Percentiles rank a stretch among this genome's conserved stretches.
These are phyloP conservation scores for Penelope pileata DNA, from an alignment of 2,113 vertebrate species.

Conservation along the genomic window DNA sequence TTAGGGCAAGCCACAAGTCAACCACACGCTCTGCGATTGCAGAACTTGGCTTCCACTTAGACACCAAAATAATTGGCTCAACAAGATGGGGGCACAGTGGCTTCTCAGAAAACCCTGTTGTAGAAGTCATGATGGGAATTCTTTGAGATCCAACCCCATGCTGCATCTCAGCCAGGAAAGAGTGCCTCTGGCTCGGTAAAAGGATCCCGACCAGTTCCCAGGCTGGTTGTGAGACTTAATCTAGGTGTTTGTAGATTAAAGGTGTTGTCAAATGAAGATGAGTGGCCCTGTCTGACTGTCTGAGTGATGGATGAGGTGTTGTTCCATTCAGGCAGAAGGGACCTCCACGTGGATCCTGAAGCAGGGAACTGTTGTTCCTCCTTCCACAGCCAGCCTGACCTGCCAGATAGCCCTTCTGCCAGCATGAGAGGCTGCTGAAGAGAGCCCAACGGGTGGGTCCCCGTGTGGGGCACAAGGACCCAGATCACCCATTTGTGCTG, in stretches of 20 bases:
- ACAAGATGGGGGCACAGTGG: not conserved
- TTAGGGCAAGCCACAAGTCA: not conserved
- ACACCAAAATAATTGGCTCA: not conserved
- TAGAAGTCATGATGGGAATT: not conserved
- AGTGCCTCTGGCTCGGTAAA: not conserved
- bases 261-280: not conserved
- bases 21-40: not conserved
- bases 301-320: conserved; percentile 16
- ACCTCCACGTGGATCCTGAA: not conserved
- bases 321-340: not conserved
- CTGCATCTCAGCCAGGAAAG: not conserved
- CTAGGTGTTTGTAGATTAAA: conserved; percentile 25
- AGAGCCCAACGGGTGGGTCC: not conserved
- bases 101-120: not conserved
- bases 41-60: not conserved
- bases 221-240: not conserved
- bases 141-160: not conserved
- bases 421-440: not conserved
- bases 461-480: not conserved
- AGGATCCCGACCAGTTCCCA: not conserved
- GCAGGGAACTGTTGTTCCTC: not conserved
- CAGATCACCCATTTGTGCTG: not conserved
- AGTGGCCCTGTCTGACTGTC: not conserved
- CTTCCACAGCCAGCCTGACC: not conserved
- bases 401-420: not conserved